Evolutionary conservation across 2,888 invertebrate genomes (phyloP), one percentile per base, ranked within the genome.

Genomic region (Cryptophagus acutangulus): DNA sequence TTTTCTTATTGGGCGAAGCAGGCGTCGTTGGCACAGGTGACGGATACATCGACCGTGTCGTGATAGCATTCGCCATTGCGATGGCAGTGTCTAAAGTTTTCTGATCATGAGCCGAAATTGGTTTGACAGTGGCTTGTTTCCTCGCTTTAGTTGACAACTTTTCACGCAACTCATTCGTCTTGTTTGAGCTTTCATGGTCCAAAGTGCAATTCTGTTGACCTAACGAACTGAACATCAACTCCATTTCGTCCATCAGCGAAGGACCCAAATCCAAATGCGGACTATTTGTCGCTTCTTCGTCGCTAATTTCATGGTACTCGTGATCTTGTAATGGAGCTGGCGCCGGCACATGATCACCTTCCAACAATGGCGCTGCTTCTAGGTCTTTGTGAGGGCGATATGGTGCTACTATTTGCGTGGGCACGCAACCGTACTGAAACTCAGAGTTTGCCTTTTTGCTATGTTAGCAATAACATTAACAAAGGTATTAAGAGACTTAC

Each of bases 61-160:
- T 91, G 44, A 94, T 78, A 71, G 94, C 92, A 67, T 91, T 91
- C 13, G 93, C 94, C 71, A 94, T 78, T 37, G 91, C 91, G 46
- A 94, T 92, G 0, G 94, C 95, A 13, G 87, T 87, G 58, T 95
- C 90, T 44, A 96, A 74, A 5, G 90, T 89, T 67, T 84, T 88
- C 66, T 91, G 84, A 62, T 95, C 95, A 45, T 92, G 85, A 0
- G 92, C 87, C 8, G 94, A 94, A 71, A 96, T 93, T 2, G 86
- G 90, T 67, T 94, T 95, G 62, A 94, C 86, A 0, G 79, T 73
- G 15, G 74, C 72, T 40, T 67, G 67, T 51, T 70, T 70, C 24
- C 63, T 58, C 33, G 52, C 69, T 65, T 62, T 74, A 66, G 61
- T 66, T 29, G 46, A 58, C 47, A 69, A 44, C 34, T 68, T 63